Conservation (phyloP, 2,113 vertebrate genomes). For the Emydura subglobosa region DNA sequence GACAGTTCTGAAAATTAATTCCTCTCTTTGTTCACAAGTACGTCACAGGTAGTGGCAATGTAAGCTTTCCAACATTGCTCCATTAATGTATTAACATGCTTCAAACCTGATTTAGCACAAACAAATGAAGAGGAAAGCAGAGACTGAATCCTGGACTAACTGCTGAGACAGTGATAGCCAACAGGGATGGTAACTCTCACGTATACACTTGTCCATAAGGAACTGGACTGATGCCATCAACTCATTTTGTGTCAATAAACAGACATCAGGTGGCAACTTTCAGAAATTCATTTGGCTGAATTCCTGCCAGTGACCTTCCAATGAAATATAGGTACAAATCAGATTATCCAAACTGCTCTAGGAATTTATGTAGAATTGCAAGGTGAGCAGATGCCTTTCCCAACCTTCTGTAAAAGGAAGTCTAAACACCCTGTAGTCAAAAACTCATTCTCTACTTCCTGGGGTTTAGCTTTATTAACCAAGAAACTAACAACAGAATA, state of each 20-base stretch:
- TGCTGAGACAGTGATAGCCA: neutral
- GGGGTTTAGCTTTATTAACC: neutral
- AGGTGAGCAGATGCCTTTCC: neutral
- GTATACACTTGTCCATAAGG: rapidly evolving
- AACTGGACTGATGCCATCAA: neutral
- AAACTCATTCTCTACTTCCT: neutral
- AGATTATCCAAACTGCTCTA: neutral
- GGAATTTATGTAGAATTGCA: neutral
- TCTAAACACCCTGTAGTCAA: neutral
- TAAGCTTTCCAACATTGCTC: neutral
- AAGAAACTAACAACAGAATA: neutral
- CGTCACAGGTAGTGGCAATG: neutral
- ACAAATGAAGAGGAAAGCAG: neutral
- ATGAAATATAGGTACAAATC: neutral
- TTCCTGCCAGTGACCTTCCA: neutral
- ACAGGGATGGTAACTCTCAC: neutral
- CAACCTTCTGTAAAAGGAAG: neutral
- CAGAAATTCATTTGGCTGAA: neutral
- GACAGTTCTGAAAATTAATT: neutral
- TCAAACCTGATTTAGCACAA: neutral
- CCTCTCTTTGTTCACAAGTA: neutral
- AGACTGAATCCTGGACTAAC: neutral
- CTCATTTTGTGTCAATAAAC: neutral
- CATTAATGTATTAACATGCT: neutral
- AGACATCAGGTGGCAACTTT: neutral